Evolutionary conservation across 2,888 invertebrate genomes (phyloP).

Genomic region (Drosophila atripex): DNA sequence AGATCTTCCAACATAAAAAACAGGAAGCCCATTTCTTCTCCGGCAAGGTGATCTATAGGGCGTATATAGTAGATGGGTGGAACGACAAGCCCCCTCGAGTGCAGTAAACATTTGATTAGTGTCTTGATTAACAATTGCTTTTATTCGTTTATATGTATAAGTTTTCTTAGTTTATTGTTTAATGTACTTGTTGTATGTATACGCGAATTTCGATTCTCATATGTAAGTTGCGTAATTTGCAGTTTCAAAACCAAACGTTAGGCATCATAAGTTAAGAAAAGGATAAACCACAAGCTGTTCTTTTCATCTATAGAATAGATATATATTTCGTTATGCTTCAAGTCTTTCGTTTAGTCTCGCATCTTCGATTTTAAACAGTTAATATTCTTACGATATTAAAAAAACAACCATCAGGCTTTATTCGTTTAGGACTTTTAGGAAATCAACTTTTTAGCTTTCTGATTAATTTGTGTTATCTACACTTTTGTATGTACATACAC

Average conservation of each 20-base stretch:
- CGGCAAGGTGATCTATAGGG: conserved; percentile 29
- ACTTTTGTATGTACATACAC: conserved; percentile 33
- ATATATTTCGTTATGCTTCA: conserved; percentile 50
- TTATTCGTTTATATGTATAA: conserved; percentile 48
- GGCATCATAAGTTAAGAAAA: conserved; percentile 23
- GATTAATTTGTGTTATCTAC: conserved; percentile 37
- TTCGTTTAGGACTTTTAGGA: conserved; percentile 2
- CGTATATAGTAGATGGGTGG: background rate
- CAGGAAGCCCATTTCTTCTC: too few relatives aligned
- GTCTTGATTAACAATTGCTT: conserved; percentile 70
- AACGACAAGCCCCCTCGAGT: conserved; percentile 10
- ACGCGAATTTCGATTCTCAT: conserved; percentile 29
- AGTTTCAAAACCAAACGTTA: conserved; percentile 61
- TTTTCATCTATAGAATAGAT: conserved; percentile 16
- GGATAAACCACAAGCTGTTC: conserved; percentile 7
- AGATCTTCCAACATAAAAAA: conserved; percentile 1
- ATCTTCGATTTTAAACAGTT: conserved; percentile 9
- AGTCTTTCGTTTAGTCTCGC: conserved; percentile 56
- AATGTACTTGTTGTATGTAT: conserved; percentile 13
- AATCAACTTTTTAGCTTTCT: conserved; percentile 24
- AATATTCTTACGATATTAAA: background rate
- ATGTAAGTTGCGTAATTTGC: conserved; percentile 19
- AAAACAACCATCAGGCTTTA: conserved; percentile 3
- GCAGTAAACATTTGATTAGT: conserved; percentile 35
- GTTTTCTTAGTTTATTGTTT: conserved; percentile 32